phyloP scores from a whole-genome alignment of 2,113 vertebrate genomes.

The Ivindomyrus marchei region DNA sequence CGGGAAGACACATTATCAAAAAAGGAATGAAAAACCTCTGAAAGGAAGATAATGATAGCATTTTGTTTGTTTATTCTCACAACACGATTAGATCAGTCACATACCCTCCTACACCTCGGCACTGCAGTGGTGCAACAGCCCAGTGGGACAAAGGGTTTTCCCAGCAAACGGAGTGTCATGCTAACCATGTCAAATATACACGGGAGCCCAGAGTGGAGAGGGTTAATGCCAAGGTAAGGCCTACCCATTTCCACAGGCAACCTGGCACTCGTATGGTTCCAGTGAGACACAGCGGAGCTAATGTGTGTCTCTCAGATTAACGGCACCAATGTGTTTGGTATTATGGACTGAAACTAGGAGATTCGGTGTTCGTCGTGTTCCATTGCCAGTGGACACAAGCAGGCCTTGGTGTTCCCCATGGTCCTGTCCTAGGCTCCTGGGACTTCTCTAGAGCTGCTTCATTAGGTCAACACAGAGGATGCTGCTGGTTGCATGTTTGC shows the following conservation, averaged over 20 bases:
- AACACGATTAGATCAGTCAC: background rate
- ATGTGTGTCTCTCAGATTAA: background rate
- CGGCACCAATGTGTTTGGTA: background rate
- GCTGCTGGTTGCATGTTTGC: slow-evolving; percentile 46
- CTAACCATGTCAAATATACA: background rate
- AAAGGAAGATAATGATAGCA: background rate
- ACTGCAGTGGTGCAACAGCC: background rate
- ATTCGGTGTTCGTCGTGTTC: background rate
- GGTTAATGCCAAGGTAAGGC: background rate
- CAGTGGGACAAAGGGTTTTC: slow-evolving; percentile 1
- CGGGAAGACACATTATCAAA: background rate
- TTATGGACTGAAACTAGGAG: background rate
- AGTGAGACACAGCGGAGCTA: background rate
- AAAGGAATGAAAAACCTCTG: background rate
- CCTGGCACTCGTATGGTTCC: background rate
- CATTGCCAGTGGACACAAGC: background rate
- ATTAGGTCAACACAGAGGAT: slow-evolving; percentile 44
- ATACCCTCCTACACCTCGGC: background rate
- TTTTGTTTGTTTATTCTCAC: background rate
- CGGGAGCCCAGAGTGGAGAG: background rate
- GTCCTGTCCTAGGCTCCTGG: background rate
- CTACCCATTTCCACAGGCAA: background rate
- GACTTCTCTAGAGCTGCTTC: slow-evolving; percentile 40
- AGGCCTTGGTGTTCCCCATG: background rate
- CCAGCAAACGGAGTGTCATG: background rate